Percentiles rank a stretch among this genome's conserved stretches.
Evolutionary conservation across 1,140 invertebrate species (phyloP).

Genomic region (Triops longicaudatus): DNA sequence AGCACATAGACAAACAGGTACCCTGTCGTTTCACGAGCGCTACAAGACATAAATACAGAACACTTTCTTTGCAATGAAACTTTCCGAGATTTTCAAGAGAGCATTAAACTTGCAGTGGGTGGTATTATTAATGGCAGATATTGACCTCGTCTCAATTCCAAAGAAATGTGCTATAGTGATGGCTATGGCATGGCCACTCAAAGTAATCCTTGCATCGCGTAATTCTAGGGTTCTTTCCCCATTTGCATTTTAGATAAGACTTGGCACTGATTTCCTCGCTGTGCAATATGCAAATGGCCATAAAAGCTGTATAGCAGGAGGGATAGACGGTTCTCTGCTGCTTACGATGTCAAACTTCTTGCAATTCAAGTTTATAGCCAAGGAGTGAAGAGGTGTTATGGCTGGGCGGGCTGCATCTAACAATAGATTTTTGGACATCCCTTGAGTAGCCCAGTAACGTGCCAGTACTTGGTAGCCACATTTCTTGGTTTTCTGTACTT

Average conservation of each 20-base stretch:
- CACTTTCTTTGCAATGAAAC: background rate
- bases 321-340: background rate
- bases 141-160: background rate
- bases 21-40: background rate
- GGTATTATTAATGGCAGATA: background rate
- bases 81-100: background rate
- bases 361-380: slow-evolving; percentile 8
- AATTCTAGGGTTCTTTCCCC: background rate
- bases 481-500: background rate
- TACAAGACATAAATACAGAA: background rate
- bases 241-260: slow-evolving; percentile 16
- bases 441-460: background rate
- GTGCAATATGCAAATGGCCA: slow-evolving; percentile 9
- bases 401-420: background rate
- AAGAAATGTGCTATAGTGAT: background rate
- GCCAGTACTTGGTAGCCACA: background rate
- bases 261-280: slow-evolving; percentile 5
- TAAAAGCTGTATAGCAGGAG: background rate
- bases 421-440: background rate
- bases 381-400: background rate
- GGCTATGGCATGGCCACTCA: background rate
- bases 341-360: background rate
- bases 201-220: background rate
- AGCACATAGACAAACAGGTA: slow-evolving; percentile 7
- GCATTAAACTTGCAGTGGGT: background rate